Evolutionary conservation across 1,140 invertebrate species (phyloP), one percentile per base, ranked within the genome.

Genomic region (Drosophila malerkotliana): DNA sequence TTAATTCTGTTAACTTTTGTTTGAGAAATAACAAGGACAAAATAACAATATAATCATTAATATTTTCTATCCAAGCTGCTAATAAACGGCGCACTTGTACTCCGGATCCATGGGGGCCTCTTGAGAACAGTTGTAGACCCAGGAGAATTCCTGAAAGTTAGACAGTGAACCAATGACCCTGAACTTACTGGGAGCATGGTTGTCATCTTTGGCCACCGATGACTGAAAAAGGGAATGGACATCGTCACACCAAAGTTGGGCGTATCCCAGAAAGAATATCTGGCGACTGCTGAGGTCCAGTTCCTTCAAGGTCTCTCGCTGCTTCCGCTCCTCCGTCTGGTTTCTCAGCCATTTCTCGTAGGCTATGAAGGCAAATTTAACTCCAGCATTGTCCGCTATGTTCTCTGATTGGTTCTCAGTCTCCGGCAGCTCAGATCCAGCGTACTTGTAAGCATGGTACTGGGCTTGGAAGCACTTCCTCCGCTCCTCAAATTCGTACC

Each of bases 211-310:
- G 1, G 57, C 69, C 5, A 89, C 4, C 1, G 49, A n/a, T 0
- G 52, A 56, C 8, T 63, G 72, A 7, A 84, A 76, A 9, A 66
- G 1, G 0, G 68, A 47, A 32, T 76, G 74, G 3, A 90, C 76
- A 56, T 91, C 84, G 4, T 82, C 82, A 32, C 90, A 91, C 77
- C 79, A 84, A 7, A 88, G 21, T 94, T 98, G 97, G 28, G 97
- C 97, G 91, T 97, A 98, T 44, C 96, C 96, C 14, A 98, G 92
- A 84, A 98, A 99, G 92, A 98, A 99, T 44, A 98, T 92, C 91
- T 98, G 97, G 12, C 95, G 93, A 12, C 72, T 75, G 15, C 58
- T 74, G 15, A 75, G 45, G 0, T 75, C 12, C 2, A 91, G 30
- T 8, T 63, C 73, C 3, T 69, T 18, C 6, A 91, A n/a, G 5